phyloP scores from a whole-genome alignment of 2,888 invertebrate species.

The Gryllus longicercus region DNA sequence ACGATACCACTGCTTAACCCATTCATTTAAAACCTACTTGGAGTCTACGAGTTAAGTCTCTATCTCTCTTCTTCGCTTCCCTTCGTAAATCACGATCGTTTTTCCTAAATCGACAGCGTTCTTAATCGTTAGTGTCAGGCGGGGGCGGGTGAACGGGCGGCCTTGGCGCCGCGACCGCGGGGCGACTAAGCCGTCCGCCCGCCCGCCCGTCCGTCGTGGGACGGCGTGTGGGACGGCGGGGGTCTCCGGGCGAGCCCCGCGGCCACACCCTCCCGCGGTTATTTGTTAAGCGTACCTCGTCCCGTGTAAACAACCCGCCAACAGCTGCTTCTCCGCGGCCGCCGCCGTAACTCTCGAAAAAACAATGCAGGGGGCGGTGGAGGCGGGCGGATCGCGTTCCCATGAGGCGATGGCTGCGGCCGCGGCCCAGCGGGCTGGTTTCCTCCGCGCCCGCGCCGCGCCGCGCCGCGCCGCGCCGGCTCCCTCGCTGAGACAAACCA shows the following conservation, averaged over 20 bases:
- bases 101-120: neutral
- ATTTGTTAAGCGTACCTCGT: slow-evolving; percentile 1
- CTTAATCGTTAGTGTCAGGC: neutral
- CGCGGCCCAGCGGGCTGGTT: neutral
- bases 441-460: neutral
- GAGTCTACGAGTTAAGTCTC: no score
- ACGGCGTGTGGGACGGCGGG: neutral
- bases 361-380: neutral
- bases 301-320: slow-evolving; percentile 17
- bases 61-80: no score
- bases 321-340: neutral
- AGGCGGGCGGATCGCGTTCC: neutral
- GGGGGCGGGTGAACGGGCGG: neutral
- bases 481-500: slow-evolving; percentile 17
- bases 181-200: neutral
- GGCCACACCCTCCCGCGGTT: slow-evolving; percentile 11
- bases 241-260: neutral
- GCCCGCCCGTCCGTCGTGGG: no score
- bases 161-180: neutral
- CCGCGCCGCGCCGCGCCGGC: neutral
- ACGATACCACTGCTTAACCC: no score
- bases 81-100: neutral
- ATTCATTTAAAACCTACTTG: no score
- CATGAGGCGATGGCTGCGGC: neutral
- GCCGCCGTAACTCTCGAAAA: neutral